Conservation (phyloP, 2,888 invertebrate species). For the Nysson spinosus region DNA sequence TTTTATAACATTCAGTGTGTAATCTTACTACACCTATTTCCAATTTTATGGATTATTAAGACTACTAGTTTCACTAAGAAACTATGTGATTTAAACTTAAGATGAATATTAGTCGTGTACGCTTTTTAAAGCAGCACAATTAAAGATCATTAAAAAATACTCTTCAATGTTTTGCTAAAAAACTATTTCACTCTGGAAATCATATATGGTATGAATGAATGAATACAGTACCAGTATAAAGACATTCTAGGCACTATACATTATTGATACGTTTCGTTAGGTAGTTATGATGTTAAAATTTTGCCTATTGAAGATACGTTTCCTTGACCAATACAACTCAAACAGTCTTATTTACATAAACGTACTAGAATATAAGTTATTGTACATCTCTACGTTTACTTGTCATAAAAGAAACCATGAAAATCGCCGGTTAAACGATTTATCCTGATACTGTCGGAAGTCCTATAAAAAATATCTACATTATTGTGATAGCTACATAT, state of each 20-base stretch:
- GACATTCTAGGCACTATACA: too few species aligned
- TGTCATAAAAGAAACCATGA: conserved; percentile 24
- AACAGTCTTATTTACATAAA: conserved; percentile 46
- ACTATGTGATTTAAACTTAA: not conserved
- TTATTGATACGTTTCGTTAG: conserved; percentile 1
- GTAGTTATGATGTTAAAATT: not conserved
- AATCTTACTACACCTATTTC: conserved; percentile 9
- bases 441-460: conserved; percentile 35
- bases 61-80: conserved; percentile 1
- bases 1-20: conserved; percentile 8
- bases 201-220: conserved; percentile 6
- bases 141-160: conserved; percentile 18
- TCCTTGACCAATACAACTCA: conserved; percentile 25
- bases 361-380: conserved; percentile 31
- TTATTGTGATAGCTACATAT: conserved; percentile 26
- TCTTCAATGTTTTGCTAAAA: not conserved
- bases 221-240: too few species aligned
- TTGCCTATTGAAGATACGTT: conserved; percentile 23
- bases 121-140: conserved; percentile 1
- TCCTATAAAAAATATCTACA: conserved; percentile 52
- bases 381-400: conserved; percentile 27
- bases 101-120: conserved; percentile 3
- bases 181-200: conserved; percentile 8
- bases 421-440: conserved; percentile 28
- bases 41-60: conserved; percentile 18